Percentiles rank a stretch among this genome's conserved stretches.
Evolutionary conservation across 2,888 invertebrate species (phyloP).

Genomic region (Drosophila testacea): DNA sequence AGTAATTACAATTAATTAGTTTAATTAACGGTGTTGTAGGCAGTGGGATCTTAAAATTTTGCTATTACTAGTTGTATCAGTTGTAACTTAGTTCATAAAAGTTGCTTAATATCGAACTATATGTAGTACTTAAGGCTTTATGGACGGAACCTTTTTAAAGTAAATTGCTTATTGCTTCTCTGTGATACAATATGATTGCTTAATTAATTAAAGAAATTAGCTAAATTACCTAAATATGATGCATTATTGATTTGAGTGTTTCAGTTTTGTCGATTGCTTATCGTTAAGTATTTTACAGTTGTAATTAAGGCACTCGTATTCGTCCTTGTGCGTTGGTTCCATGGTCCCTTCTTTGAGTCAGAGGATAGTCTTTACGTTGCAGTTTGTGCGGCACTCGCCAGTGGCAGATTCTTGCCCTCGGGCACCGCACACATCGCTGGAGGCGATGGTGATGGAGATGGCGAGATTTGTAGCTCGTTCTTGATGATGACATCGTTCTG

Average conservation of each 20-base stretch:
- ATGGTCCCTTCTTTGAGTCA: conserved; percentile 14
- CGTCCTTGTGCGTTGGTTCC: conserved; percentile 22
- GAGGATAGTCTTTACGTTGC: conserved; percentile 71
- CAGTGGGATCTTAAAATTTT: conserved; percentile 22
- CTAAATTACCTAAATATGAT: conserved; percentile 51
- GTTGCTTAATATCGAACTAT: background rate
- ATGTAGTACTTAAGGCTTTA: conserved; percentile 53
- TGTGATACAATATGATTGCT: conserved; percentile 39
- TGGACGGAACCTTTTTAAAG: conserved; percentile 71
- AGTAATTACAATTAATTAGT: conserved; percentile 1
- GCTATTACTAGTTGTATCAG: conserved; percentile 19
- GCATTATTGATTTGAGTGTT: conserved; percentile 30
- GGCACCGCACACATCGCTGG: conserved; percentile 49
- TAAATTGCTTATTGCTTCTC: conserved; percentile 41
- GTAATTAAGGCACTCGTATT: conserved; percentile 44
- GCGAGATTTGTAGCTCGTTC: conserved; percentile 82
- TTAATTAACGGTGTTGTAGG: conserved; percentile 7
- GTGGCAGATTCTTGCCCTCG: conserved; percentile 57
- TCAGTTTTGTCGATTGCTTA: conserved; percentile 44
- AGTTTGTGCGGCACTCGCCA: conserved; percentile 69
- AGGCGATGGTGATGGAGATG: conserved; percentile 79
- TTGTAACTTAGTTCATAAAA: conserved; percentile 11
- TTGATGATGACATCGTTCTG: conserved; percentile 82
- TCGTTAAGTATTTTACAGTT: conserved; percentile 65
- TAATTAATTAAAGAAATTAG: conserved; percentile 44